Base-by-base conservation (phyloP, 2,888 invertebrate genomes). In the Leptopterna dolabrata region DNA sequence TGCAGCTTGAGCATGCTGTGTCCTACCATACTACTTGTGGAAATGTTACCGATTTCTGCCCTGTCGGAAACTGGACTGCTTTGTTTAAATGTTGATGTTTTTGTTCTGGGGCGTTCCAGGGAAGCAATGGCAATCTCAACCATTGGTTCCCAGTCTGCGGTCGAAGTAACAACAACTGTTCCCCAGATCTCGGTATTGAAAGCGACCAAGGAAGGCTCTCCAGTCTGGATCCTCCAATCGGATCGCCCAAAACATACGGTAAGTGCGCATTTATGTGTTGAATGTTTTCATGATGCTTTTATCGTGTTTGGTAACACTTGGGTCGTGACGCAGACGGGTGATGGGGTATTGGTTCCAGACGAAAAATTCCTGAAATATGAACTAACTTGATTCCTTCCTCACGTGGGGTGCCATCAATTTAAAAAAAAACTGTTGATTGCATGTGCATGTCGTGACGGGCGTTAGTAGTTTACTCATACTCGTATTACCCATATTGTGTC, bases 131-230 rank as follows among this genome's bases (percentile, higher is more conserved):
- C 7, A 86, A 87, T 51, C 86, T 76, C 76, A 87, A 85, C 81
- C 19, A 51, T 36, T 89, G 89, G 89, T 89, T 89, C 29, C 88
- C 89, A 7, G 83, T 88, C 4, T 88, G 89, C 63, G 89, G 87
- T 24, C 76, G 89, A 14, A 85, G 47, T 47, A 85, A 76, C 86
- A 89, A 89, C 76, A 94, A 93, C 90, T 93, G 95, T 0, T 97
- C 97, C 0, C 97, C 97, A 0, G 97, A 97, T 92, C 94, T 97
- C 90, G 97, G 97, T n/a, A 97, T 97, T 89, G 97, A 97, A 91
- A 97, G 97, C 90, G 97, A 97, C 91, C 94, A 94, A 55, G 94
- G 93, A 90, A 92, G 95, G 88, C 92, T 95, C 84, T 94, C 95
- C 88, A 93, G 95, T 91, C 91, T 95, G 90, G 93, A 95, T 92